Percentiles rank a stretch among this genome's conserved stretches.
Evolutionary conservation across 2,113 vertebrate species (phyloP).

Genomic region (Manacus vitellinus): DNA sequence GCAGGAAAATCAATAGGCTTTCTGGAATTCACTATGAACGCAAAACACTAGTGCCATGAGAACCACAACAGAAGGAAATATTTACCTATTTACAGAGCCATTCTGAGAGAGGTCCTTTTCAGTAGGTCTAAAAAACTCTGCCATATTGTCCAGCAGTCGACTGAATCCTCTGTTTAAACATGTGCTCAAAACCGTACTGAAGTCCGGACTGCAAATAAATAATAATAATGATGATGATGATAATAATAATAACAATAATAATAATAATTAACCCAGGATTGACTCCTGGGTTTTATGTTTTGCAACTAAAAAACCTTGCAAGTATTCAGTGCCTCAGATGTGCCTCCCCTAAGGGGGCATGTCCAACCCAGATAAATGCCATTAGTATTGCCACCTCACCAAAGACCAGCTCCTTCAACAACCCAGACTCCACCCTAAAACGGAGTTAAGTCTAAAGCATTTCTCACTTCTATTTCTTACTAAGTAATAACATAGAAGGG

Average conservation of each 20-base stretch:
- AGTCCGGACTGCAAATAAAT: conserved; percentile 84
- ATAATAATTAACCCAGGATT: neutral
- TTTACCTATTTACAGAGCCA: conserved; percentile 81
- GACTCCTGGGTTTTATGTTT: neutral
- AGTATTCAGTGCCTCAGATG: neutral
- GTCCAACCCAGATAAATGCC: neutral
- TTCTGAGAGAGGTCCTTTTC: conserved; percentile 75
- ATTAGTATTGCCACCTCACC: neutral
- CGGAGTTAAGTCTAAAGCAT: neutral
- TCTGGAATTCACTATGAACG: neutral
- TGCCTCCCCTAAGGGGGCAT: neutral
- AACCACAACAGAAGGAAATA: neutral
- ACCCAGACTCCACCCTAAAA: neutral
- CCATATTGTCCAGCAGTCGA: conserved; percentile 92
- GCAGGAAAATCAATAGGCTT: neutral
- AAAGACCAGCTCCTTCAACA: neutral
- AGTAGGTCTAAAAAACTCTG: conserved; percentile 91
- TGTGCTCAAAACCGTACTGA: conserved; percentile 83
- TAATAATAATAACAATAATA: too few species aligned
- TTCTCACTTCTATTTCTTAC: neutral
- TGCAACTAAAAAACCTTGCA: neutral
- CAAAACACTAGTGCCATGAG: neutral
- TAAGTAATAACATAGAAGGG: neutral
- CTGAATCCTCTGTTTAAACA: conserved; percentile 93
- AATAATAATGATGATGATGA: neutral